These are phyloP conservation scores for Gephyroberyx darwinii DNA, from an alignment of 2,797 vertebrate genomes.

Conservation along the genomic window DNA sequence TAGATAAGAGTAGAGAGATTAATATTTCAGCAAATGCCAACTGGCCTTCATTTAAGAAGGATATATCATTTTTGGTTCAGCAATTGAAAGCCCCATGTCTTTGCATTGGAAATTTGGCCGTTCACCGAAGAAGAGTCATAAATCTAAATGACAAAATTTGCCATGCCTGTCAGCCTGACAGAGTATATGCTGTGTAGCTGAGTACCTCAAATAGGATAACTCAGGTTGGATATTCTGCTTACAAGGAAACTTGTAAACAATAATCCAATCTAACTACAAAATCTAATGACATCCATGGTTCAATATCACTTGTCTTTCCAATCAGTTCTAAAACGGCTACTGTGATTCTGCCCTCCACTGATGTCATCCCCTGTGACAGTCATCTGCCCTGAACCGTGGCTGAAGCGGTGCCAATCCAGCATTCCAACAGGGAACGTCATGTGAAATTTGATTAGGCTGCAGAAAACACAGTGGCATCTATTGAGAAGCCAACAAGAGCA, in stretches of 20 bases:
- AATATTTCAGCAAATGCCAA: constrained; percentile 41
- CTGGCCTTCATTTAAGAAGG: constrained; percentile 28
- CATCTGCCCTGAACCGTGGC: constrained; percentile 30
- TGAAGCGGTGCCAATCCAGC: constrained; percentile 43
- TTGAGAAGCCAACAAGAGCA: constrained; percentile 77
- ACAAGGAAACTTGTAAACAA: constrained; percentile 7
- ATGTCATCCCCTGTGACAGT: constrained; percentile 67
- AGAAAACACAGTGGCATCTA: constrained; percentile 75
- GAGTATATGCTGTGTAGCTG: neutral
- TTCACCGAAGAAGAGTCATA: constrained; percentile 15
- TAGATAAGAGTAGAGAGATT: constrained; percentile 24
- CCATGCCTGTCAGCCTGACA: constrained; percentile 20
- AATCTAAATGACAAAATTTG: neutral
- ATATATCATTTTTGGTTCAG: constrained; percentile 17
- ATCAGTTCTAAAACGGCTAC: constrained; percentile 26
- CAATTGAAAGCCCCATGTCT: constrained; percentile 6
- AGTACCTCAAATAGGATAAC: constrained; percentile 35
- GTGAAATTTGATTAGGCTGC: constrained; percentile 77
- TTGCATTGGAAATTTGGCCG: neutral
- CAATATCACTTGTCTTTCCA: constrained; percentile 1
- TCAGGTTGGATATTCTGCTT: neutral
- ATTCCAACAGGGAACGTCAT: constrained; percentile 68
- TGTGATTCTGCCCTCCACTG: constrained; percentile 50
- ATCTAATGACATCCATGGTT: neutral
- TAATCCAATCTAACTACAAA: constrained; percentile 4